phyloP scores from a whole-genome alignment of 2,113 vertebrate species.

The Pseudorasbora parva region DNA sequence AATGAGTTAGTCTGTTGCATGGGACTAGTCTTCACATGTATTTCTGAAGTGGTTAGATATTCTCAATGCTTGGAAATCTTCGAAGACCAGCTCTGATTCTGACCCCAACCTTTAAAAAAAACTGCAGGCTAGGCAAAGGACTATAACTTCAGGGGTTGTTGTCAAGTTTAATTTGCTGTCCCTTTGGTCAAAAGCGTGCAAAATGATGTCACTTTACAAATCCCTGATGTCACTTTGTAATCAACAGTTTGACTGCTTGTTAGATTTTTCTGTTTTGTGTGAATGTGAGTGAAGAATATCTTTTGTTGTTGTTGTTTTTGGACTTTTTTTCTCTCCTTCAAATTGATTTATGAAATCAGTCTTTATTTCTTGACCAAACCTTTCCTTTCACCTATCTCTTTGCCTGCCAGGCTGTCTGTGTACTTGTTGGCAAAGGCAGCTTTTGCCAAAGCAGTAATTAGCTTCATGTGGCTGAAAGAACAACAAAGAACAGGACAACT shows the following conservation, averaged over 20 bases:
- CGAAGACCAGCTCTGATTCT: constrained; percentile 60
- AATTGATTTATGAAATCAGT: constrained; percentile 45
- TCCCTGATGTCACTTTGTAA: constrained; percentile 78
- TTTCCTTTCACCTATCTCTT: constrained; percentile 52
- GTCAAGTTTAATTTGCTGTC: constrained; percentile 46
- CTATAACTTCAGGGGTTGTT: constrained; percentile 41
- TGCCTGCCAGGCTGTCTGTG: constrained; percentile 41
- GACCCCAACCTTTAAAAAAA: constrained; percentile 69
- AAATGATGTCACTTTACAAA: constrained; percentile 80
- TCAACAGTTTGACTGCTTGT: constrained; percentile 69
- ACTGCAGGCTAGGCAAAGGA: constrained; percentile 59
- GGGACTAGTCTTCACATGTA: constrained; percentile 50
- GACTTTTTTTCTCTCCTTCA: constrained; percentile 2
- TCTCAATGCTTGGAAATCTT: constrained; percentile 51
- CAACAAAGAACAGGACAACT: constrained; percentile 62
- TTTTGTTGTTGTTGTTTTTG: constrained; percentile 67
- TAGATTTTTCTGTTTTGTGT: constrained; percentile 59
- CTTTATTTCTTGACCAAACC: constrained; percentile 39
- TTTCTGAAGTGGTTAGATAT: constrained; percentile 54
- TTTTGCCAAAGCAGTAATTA: constrained; percentile 68
- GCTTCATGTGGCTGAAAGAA: constrained; percentile 63
- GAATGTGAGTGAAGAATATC: constrained; percentile 66
- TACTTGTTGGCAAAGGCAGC: constrained; percentile 59
- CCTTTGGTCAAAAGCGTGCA: constrained; percentile 63
- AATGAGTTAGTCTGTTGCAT: constrained; percentile 59